Conservation (phyloP, 2,888 invertebrate genomes). For the Anthophora plumipes region DNA sequence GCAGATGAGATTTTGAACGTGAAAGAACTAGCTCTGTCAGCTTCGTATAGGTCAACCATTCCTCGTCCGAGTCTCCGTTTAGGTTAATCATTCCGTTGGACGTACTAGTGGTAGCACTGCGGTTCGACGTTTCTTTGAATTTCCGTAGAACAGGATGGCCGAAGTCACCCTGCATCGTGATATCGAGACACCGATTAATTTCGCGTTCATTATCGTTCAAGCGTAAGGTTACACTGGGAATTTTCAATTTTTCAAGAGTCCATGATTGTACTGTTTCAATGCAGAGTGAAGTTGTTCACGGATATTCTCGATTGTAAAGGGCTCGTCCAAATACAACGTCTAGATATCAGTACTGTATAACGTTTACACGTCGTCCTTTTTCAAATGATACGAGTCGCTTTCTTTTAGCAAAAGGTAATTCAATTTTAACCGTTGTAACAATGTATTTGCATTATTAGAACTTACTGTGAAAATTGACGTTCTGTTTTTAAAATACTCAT, state of each 20-base stretch:
- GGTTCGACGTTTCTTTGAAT: background rate
- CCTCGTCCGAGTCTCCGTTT: constrained; percentile 19
- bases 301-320: background rate
- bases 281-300: constrained; percentile 35
- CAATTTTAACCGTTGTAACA: too few species aligned
- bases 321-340: too few species aligned
- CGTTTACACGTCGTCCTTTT: too few species aligned
- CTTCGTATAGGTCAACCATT: constrained; percentile 41
- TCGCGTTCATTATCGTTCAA: constrained; percentile 44
- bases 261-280: constrained; percentile 17
- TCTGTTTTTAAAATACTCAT: too few species aligned
- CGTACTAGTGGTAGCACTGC: constrained; percentile 36
- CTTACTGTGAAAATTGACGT: too few species aligned
- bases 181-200: constrained; percentile 33
- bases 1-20: background rate
- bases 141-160: background rate
- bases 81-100: constrained; percentile 40
- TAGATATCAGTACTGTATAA: too few species aligned
- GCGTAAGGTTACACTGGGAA: constrained; percentile 11
- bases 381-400: too few species aligned
- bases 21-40: constrained; percentile 28
- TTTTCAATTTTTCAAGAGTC: constrained; percentile 19
- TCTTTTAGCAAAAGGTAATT: too few species aligned
- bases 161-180: constrained; percentile 39
- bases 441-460: too few species aligned